Base-by-base conservation (phyloP, 2,888 invertebrate species). In the Rhagophthalmus giganteus region DNA sequence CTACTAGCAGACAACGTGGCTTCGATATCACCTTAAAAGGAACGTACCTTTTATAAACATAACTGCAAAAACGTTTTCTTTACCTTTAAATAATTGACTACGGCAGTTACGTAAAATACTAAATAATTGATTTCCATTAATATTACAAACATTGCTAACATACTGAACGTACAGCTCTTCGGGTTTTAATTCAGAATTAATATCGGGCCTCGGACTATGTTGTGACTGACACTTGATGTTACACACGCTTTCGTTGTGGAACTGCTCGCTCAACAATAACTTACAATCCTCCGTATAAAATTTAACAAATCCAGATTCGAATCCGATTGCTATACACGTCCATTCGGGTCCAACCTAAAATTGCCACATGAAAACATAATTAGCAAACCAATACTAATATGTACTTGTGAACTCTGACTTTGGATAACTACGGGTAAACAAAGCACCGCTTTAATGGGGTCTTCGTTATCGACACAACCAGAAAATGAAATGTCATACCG, bases 251-350 rank as follows among this genome's bases (percentile, higher is more conserved):
- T 88, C 90, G 63, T 87, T 86, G 68, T 95, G 93, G 52, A 94
- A 81, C 68, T 88, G 85, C 70, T 96, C 94, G 32, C 87, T 85
- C 28, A 93, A 77, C 33, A 97, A 75, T 54, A 91, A 77, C 46
- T 86, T 84, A 9, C 94, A 94, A 55, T 84, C 86, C 72, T 96
- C 94, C 1, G 93, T 92, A 69, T 92, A 95, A 75, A 95, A 93
- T 55, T 88, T 80, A 7, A 96, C 80, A 76, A 81, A 83, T 10
- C 97, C 97, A 59, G 90, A 87, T 62, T 83, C 85, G 65, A 90
- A 88, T 8, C 96, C 97, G 47, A 94, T 81, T 52, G 88, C 83
- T 52, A 96, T 81, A 70, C 94, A 94, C 8, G 93, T 94, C 96
- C 96, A 97, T 71, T 97, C 96, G 14, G 91, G 85, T 3, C 84